These are phyloP conservation scores for Ceyx margarethae DNA, from an alignment of 2,113 vertebrate genomes.

Conservation along the genomic window DNA sequence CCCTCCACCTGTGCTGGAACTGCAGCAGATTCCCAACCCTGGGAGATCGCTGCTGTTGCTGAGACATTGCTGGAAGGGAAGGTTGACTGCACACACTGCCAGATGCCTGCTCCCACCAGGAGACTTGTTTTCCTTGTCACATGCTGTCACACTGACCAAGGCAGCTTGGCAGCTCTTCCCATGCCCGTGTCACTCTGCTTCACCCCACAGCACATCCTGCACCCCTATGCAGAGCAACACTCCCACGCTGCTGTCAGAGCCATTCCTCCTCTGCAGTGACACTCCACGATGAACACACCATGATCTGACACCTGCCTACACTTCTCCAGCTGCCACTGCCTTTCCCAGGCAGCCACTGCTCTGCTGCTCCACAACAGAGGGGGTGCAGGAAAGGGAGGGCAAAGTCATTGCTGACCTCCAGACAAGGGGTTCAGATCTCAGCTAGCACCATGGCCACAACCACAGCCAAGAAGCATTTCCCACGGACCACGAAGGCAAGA, in stretches of 20 bases:
- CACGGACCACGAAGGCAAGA: not conserved
- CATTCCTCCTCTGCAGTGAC: not conserved
- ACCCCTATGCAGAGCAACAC: fast-evolving
- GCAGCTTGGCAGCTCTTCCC: not conserved
- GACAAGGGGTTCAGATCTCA: not conserved
- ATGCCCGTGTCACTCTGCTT: too few relatives aligned
- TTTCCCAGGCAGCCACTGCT: not conserved
- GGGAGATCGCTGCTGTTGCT: fast-evolving
- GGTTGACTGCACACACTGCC: not conserved
- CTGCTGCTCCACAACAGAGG: not conserved
- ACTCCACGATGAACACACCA: too few relatives aligned
- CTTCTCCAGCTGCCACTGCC: not conserved
- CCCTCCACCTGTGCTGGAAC: fast-evolving
- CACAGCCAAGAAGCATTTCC: fast-evolving
- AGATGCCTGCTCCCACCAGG: not conserved
- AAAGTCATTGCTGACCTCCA: fast-evolving
- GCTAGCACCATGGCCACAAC: not conserved
- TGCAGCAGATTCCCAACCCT: not conserved
- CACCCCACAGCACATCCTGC: fast-evolving
- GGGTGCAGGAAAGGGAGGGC: not conserved
- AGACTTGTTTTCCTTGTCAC: not conserved
- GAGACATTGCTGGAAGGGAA: not conserved
- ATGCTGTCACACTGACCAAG: not conserved
- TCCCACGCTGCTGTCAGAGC: not conserved
- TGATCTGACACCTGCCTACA: not conserved